Percentiles rank a stretch among this genome's conserved stretches.
phyloP scores from a whole-genome alignment of 2,888 invertebrate genomes.

The Ormia ochracea region DNA sequence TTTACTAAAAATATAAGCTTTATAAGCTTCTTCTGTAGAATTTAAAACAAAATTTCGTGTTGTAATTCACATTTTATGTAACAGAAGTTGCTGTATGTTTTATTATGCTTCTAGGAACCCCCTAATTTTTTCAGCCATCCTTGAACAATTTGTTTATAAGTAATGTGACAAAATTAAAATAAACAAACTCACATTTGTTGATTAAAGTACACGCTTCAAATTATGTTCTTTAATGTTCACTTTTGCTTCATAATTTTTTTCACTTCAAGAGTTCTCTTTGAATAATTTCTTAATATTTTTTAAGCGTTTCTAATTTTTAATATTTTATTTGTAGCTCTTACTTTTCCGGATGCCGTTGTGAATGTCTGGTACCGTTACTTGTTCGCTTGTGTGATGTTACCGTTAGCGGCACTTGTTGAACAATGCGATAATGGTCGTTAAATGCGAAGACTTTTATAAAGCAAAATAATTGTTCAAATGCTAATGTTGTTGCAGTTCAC shows the following conservation, averaged over 20 bases:
- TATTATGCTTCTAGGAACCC: too few relatives aligned
- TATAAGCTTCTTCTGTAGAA: too few relatives aligned
- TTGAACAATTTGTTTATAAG: background rate
- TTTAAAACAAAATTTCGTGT: too few relatives aligned
- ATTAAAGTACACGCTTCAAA: background rate
- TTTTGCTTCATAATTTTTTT: background rate
- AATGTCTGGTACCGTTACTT: conserved; percentile 8
- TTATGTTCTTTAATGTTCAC: background rate
- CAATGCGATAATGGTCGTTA: conserved; percentile 70
- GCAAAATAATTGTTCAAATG: background rate
- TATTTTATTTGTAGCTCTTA: background rate
- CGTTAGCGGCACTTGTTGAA: conserved; percentile 76
- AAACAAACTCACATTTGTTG: background rate
- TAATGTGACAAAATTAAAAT: background rate
- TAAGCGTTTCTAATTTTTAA: background rate
- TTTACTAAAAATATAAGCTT: too few relatives aligned
- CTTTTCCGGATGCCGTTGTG: background rate
- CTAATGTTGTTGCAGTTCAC: conserved; percentile 19
- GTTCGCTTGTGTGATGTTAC: conserved; percentile 38
- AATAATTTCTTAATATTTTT: background rate
- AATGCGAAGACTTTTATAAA: conserved; percentile 58
- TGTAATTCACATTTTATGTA: too few relatives aligned
- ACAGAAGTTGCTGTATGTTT: too few relatives aligned
- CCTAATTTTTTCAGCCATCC: too few relatives aligned
- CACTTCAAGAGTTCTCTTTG: background rate